These are phyloP conservation scores for Trichonephila clavata DNA, from an alignment of 1,140 invertebrate species.

Conservation along the genomic window DNA sequence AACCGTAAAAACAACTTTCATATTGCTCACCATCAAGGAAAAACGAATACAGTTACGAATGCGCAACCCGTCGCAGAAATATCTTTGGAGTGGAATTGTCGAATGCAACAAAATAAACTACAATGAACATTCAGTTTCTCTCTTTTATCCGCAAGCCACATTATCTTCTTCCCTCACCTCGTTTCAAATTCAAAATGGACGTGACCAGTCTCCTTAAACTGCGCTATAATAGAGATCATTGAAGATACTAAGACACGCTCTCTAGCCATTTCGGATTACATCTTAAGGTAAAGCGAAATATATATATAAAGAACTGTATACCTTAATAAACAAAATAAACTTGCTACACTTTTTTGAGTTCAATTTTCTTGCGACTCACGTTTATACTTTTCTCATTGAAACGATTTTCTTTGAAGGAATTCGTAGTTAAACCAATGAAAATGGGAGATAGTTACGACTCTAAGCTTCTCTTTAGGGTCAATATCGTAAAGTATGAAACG, in stretches of 20 bases:
- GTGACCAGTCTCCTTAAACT: slow-evolving; percentile 17
- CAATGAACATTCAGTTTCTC: not conserved
- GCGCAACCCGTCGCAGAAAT: not conserved
- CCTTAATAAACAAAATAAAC: slow-evolving; percentile 19
- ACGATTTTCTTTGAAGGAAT: not conserved
- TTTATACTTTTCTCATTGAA: not conserved
- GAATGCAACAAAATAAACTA: not conserved
- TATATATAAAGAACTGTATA: slow-evolving; percentile 6
- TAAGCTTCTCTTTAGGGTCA: not conserved
- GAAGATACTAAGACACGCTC: not conserved
- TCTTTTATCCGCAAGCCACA: not conserved
- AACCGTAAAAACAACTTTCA: not conserved
- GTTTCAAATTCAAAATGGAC: slow-evolving; percentile 35
- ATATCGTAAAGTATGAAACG: not conserved
- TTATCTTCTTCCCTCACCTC: not conserved
- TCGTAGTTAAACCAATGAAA: not conserved
- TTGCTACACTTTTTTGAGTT: not conserved
- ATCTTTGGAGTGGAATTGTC: not conserved
- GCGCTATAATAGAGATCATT: slow-evolving; percentile 3
- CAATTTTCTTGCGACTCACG: slow-evolving; percentile 12
- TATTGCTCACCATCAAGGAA: not conserved
- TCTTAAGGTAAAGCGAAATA: not conserved
- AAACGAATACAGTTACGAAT: not conserved
- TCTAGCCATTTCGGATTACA: slow-evolving; percentile 8
- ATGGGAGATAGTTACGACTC: not conserved